Percentiles rank a stretch among this genome's conserved stretches.
Conservation (phyloP, 2,113 vertebrate species). For the Ornithorhynchus anatinus region DNA sequence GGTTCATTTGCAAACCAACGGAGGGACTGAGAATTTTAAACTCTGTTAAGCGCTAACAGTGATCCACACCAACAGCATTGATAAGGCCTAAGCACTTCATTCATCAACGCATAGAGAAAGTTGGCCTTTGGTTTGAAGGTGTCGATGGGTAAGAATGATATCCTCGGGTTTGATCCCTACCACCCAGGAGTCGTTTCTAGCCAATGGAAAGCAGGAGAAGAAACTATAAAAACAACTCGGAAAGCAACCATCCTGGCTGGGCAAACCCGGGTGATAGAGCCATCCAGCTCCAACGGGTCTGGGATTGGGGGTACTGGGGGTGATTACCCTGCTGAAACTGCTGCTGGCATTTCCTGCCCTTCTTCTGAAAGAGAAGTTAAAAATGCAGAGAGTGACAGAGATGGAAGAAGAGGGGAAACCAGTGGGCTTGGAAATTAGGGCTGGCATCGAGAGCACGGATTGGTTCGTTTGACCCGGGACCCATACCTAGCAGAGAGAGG, state of each 20-base stretch:
- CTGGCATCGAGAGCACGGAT: constrained; percentile 63
- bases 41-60: no score
- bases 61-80: no score
- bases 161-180: no score
- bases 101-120: no score
- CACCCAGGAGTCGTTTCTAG: no score
- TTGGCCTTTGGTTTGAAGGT: no score
- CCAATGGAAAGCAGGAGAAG: no score
- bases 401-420: not conserved
- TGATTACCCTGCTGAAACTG: constrained; percentile 34
- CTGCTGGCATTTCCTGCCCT: constrained; percentile 29
- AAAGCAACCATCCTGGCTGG: not conserved
- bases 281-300: constrained; percentile 37
- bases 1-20: no score
- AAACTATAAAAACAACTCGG: no score
- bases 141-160: no score
- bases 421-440: constrained; percentile 60
- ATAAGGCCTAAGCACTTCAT: no score
- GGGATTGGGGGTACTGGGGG: constrained; percentile 33
- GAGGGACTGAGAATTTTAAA: no score
- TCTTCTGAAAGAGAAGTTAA: constrained; percentile 19
- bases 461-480: constrained; percentile 39
- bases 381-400: not conserved
- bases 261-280: not conserved
- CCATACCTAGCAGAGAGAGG: not conserved